A percentile compares a stretch with the other conserved stretches of the same genome.
These are phyloP conservation scores for Halcyon chelicuti DNA, from an alignment of 2,797 vertebrate genomes.

Conservation along the genomic window DNA sequence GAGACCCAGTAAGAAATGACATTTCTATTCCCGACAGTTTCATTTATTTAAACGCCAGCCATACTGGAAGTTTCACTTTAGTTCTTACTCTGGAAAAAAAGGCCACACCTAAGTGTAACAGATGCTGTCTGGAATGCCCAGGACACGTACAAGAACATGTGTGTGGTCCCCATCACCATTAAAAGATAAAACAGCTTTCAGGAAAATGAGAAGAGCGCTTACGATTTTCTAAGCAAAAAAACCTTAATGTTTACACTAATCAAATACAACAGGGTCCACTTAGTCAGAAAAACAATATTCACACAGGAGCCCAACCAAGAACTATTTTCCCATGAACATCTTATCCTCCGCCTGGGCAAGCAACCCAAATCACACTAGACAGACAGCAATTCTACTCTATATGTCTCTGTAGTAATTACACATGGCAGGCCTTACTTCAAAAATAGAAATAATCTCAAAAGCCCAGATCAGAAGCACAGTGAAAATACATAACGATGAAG, in stretches of 20 bases:
- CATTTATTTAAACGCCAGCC: conserved; percentile 6
- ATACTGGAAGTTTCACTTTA: conserved; percentile 9
- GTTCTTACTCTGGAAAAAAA: background rate
- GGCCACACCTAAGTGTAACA: background rate
- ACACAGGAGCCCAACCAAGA: background rate
- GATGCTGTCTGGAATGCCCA: background rate
- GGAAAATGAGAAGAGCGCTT: background rate
- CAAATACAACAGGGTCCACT: background rate
- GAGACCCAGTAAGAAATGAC: background rate
- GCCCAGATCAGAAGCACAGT: background rate
- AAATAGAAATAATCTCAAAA: background rate
- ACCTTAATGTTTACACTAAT: conserved; percentile 13
- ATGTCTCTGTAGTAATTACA: background rate
- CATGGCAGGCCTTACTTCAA: background rate
- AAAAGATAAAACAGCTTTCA: background rate
- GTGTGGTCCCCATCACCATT: conserved; percentile 9
- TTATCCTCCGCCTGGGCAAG: conserved; percentile 19
- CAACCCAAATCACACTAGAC: background rate
- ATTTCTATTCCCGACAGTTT: background rate
- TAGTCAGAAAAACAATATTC: background rate
- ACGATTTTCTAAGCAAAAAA: background rate
- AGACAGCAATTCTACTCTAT: background rate
- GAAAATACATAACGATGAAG: background rate
- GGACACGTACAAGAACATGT: background rate
- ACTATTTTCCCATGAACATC: conserved; percentile 34